phyloP scores from a whole-genome alignment of 1,140 invertebrate species.

The Sitobion miscanthi region DNA sequence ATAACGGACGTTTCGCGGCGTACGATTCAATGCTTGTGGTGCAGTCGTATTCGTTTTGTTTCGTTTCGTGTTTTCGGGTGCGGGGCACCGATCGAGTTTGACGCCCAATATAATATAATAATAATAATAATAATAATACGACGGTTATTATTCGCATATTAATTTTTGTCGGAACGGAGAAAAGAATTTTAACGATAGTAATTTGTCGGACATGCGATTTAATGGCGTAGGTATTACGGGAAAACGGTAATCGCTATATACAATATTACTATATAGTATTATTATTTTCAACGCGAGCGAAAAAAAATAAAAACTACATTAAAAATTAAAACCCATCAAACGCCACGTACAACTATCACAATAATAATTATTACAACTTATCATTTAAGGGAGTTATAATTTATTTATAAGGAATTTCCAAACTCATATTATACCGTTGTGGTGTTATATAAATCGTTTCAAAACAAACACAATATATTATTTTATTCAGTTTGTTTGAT shows the following conservation, averaged over 20 bases:
- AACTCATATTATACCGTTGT: not conserved
- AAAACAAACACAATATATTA: not conserved
- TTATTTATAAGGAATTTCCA: not conserved
- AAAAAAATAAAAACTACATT: not conserved
- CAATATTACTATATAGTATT: not conserved
- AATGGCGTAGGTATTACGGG: not conserved
- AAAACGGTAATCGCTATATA: not conserved
- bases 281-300: not conserved
- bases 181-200: not conserved
- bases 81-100: not conserved
- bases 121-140: not conserved
- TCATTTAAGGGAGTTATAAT: not conserved
- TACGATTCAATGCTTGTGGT: not conserved
- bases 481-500: not conserved
- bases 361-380: not conserved
- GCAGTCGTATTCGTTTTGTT: not conserved
- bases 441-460: not conserved
- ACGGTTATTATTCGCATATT: not conserved
- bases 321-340: not conserved
- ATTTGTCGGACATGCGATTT: not conserved
- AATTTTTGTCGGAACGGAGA: not conserved
- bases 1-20: not conserved
- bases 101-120: not conserved
- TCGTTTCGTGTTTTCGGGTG: not conserved
- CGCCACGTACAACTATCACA: not conserved